phyloP scores from a whole-genome alignment of 2,113 vertebrate genomes.

The Heterotis niloticus region DNA sequence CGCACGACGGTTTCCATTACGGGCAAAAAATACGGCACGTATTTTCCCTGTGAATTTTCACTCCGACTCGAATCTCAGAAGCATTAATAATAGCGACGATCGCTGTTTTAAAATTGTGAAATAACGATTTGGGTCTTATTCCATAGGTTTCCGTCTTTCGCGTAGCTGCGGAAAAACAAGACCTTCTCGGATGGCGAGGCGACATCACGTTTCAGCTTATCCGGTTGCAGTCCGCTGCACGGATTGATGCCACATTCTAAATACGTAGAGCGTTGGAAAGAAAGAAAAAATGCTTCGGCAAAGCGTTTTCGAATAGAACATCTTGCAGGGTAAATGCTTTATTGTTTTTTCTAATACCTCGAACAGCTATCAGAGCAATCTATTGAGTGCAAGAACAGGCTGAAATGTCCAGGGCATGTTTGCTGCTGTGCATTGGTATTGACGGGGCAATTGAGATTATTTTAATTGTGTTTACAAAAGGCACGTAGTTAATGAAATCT shows the following conservation, averaged over 20 bases:
- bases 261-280: no score
- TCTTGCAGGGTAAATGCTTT: neutral
- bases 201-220: neutral
- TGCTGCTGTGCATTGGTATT: slow-evolving; percentile 5
- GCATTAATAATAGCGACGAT: neutral
- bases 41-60: no score
- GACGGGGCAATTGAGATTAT: slow-evolving; percentile 19
- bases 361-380: neutral
- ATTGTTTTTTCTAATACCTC: neutral
- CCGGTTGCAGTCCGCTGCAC: neutral
- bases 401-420: slow-evolving; percentile 14
- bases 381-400: neutral
- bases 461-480: slow-evolving; percentile 20
- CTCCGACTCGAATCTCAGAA: neutral
- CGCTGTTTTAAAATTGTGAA: neutral
- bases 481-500: slow-evolving; percentile 20
- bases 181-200: no score
- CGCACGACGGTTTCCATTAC: neutral
- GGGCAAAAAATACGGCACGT: neutral
- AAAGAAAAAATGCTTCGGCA: no score
- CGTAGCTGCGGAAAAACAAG: no score
- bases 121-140: neutral
- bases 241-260: no score
- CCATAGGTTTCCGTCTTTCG: neutral
- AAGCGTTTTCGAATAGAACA: no score